Conservation (phyloP, 2,888 invertebrate species). For the Amiota minor region DNA sequence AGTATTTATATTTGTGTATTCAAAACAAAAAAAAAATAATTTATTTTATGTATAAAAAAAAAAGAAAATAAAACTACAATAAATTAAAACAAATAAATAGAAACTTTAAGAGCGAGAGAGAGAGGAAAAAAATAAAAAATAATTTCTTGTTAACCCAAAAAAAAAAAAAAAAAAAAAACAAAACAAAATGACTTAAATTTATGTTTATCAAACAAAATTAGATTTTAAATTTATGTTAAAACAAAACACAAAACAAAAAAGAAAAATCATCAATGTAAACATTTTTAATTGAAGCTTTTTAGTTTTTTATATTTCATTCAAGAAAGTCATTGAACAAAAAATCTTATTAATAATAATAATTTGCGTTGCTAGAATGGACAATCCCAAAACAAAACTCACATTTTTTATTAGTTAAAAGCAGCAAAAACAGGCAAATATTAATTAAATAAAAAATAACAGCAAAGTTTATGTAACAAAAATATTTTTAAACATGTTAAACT, state of each 20-base stretch:
- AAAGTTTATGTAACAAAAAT: conserved; percentile 10
- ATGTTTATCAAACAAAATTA: background rate
- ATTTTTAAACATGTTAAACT: conserved; percentile 9
- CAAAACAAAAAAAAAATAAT: conserved; percentile 20
- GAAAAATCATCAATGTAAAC: background rate
- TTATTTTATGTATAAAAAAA: conserved; percentile 44
- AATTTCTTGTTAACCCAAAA: conserved; percentile 37
- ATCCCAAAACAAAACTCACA: conserved; percentile 47
- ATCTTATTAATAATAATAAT: conserved; percentile 54
- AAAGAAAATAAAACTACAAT: conserved; percentile 43
- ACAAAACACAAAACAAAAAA: background rate
- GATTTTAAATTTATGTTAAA: conserved; percentile 21
- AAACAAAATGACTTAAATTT: no score
- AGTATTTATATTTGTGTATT: background rate
- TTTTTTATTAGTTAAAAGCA: background rate
- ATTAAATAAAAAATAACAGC: background rate
- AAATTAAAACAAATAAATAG: conserved; percentile 61
- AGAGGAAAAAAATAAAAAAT: conserved; percentile 41
- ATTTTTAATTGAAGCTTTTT: background rate
- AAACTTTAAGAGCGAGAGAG: conserved; percentile 47
- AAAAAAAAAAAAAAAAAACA: no score
- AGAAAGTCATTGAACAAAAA: conserved; percentile 1
- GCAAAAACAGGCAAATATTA: background rate
- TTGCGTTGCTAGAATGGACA: conserved; percentile 66
- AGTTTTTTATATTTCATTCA: background rate